A percentile compares a stretch with the other conserved stretches of the same genome.
Evolutionary conservation across 2,113 vertebrate genomes (phyloP).

Genomic region (Dermatemys mawii): DNA sequence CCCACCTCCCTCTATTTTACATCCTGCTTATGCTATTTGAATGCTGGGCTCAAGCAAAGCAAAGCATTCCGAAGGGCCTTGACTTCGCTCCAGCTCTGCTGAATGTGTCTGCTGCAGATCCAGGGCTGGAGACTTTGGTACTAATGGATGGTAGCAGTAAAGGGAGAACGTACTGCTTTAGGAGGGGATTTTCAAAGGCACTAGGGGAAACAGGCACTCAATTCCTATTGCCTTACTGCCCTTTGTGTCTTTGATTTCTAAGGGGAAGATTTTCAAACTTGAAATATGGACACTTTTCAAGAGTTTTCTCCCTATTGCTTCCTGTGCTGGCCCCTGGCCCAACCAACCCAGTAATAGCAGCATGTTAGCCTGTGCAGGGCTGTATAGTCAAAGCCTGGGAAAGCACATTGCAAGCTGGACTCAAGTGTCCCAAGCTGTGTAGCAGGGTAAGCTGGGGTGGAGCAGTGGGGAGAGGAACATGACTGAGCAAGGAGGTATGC

Average conservation of each 20-base stretch:
- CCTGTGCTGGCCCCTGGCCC: accelerated
- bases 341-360: accelerated
- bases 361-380: background rate
- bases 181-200: background rate
- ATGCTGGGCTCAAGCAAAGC: too few species aligned
- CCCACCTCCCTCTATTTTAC: background rate
- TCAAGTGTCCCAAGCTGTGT: accelerated
- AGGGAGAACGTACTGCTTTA: background rate
- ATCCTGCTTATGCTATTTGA: background rate
- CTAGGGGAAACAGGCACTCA: background rate
- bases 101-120: background rate
- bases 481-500: background rate
- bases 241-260: background rate
- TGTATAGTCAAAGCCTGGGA: background rate
- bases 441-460: background rate
- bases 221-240: background rate
- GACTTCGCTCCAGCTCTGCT: background rate
- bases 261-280: slow-evolving; percentile 1
- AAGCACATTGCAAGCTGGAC: background rate
- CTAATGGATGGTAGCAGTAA: background rate
- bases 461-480: background rate
- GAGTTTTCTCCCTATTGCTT: accelerated
- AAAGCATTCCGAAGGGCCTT: background rate
- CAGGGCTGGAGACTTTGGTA: background rate
- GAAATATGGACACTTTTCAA: background rate